Percentiles rank a stretch among this genome's conserved stretches.
Evolutionary conservation across 2,797 vertebrate species (phyloP).

Genomic region (Anomalospiza imberbis): DNA sequence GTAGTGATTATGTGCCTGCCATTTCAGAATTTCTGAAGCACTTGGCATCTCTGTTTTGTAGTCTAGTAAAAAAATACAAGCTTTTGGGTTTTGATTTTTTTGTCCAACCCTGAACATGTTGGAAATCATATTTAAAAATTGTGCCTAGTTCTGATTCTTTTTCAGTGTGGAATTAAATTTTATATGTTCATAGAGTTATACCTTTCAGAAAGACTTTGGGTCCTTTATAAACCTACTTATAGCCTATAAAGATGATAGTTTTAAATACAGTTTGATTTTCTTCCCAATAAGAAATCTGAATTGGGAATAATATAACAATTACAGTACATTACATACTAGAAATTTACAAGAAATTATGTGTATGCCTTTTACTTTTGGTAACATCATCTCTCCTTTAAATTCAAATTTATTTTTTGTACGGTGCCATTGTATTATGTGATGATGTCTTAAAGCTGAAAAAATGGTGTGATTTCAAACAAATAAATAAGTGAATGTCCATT

Average conservation of each 20-base stretch:
- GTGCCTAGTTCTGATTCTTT: neutral
- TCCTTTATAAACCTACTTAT: neutral
- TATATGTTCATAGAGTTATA: neutral
- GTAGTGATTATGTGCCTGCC: conserved; percentile 23
- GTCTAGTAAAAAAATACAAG: neutral
- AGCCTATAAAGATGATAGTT: neutral
- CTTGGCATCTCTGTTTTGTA: conserved; percentile 8
- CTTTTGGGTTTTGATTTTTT: neutral
- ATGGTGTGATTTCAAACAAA: neutral
- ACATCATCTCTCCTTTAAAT: neutral
- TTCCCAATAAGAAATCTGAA: neutral
- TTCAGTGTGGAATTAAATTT: neutral
- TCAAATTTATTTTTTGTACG: neutral
- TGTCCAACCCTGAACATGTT: neutral
- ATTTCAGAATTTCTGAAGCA: conserved; percentile 41
- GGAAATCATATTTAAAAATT: neutral
- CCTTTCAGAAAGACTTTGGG: neutral
- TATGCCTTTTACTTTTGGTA: neutral
- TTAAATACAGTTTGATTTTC: neutral
- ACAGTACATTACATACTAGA: neutral
- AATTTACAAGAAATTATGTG: neutral
- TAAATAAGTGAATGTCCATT: neutral
- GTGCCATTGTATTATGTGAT: neutral
- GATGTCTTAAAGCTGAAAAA: neutral
- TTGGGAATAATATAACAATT: neutral